Evolutionary conservation across 2,113 vertebrate species (phyloP).

Genomic region (Uropsilus gracilis): DNA sequence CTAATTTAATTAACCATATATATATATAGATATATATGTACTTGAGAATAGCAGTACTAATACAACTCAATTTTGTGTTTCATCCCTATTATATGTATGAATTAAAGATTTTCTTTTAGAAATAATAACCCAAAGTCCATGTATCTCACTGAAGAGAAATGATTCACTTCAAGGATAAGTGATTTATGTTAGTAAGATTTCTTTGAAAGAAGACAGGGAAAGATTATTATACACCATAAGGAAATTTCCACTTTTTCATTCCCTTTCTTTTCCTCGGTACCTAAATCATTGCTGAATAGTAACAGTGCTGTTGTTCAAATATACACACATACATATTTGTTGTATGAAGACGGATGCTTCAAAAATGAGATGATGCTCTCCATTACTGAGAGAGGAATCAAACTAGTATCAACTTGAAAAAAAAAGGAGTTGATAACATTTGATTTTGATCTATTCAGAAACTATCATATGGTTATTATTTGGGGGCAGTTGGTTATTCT

Average conservation of each 20-base stretch:
- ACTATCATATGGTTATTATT: neutral
- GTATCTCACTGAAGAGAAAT: neutral
- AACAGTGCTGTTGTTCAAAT: neutral
- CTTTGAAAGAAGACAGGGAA: neutral
- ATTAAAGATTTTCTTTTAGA: neutral
- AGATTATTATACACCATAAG: neutral
- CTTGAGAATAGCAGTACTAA: neutral
- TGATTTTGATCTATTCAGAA: neutral
- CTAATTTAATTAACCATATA: neutral
- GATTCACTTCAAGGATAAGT: neutral
- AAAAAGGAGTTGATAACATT: neutral
- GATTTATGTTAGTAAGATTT: neutral
- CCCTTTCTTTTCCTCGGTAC: neutral
- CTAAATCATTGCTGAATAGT: neutral
- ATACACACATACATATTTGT: neutral
- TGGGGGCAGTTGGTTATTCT: neutral
- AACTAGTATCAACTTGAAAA: neutral
- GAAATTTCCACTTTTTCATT: neutral
- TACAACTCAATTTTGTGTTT: neutral
- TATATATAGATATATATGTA: too few relatives aligned
- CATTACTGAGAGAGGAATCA: neutral
- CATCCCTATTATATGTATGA: neutral
- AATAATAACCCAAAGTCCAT: neutral
- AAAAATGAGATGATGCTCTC: neutral
- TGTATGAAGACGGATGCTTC: neutral